phyloP scores from a whole-genome alignment of 2,797 vertebrate genomes.

The Crax fasciolata region DNA sequence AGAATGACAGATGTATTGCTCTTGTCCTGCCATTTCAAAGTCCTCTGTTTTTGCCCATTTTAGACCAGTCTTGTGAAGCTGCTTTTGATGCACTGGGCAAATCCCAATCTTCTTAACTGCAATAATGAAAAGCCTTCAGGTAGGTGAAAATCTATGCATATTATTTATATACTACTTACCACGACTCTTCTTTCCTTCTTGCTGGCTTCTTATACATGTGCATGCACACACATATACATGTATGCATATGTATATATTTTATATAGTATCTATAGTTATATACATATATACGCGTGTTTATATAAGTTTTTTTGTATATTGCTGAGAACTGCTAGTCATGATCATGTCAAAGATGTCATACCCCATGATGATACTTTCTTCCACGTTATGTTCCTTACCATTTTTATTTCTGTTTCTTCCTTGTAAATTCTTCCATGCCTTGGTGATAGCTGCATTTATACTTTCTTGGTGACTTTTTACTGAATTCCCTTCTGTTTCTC shows the following conservation, averaged over 20 bases:
- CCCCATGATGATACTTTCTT: not conserved
- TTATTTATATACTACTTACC: not conserved
- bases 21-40: not conserved
- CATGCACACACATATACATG: not conserved
- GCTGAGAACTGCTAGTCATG: not conserved
- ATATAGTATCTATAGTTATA: not conserved
- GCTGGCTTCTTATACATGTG: not conserved
- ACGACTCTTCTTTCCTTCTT: not conserved
- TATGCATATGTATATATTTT: not conserved
- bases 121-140: conserved; percentile 95
- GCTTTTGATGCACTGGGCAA: conserved; percentile 89
- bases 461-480: not conserved
- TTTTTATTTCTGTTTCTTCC: not conserved
- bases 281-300: accelerated
- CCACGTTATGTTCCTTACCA: not conserved
- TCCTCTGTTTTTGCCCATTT: conserved; percentile 29
- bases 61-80: conserved; percentile 92
- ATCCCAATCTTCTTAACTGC: conserved; percentile 92
- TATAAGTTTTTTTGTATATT: not conserved
- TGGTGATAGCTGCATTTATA: not conserved
- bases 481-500: not conserved
- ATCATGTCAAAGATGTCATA: not conserved
- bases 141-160: conserved; percentile 67
- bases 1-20: not conserved
- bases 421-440: not conserved